Base-by-base conservation (phyloP, 2,888 invertebrate genomes). In the Schizotus pectinicornis region DNA sequence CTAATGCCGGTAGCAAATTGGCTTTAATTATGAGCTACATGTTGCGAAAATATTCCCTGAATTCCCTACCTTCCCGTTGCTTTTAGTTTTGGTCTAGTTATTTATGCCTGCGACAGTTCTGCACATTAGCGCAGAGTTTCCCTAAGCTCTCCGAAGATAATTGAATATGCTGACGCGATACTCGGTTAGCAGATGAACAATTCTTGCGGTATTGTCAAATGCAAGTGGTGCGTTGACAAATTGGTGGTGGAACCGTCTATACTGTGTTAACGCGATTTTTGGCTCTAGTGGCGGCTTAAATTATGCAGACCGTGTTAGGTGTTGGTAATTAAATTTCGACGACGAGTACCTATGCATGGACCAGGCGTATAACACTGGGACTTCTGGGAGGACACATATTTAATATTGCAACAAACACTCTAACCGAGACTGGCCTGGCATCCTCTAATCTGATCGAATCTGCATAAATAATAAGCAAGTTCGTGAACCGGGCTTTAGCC, bases 401-500 rank as follows among this genome's bases (percentile, higher is more conserved):
- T 48, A 56, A 56, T 56, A 56, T 56, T 56, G 49, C 55, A 56
- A 56, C 42, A 56, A 49, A 56, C 49, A 56, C 49, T 56, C 43
- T 49, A 56, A 49, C 55, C 49, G 49, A 49, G 55, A 56, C 49
- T 56, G 55, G 49, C 55, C 55, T 43, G 47, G 49, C 55, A 49
- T 48, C 49, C 55, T 56, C 55, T 56, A 56, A 56, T 56, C 55
- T 56, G 49, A 56, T 56, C 55, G 55, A 49, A 56, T 56, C 49
- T 56, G 55, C 55, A 56, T 56, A 56, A 56, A 43, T 56, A 49
- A 56, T 56, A 49, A 56, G n/a, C 2, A 2, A 34, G 41, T 34
- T 41, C 9, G 41, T 41, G 41, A 12, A 43, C 35, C 36, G 51
- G 30, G 42, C 43, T 51, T 51, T 51, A 43, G 42, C 51, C 36